phyloP scores from a whole-genome alignment of 2,797 vertebrate species.

The Chromis chromis region DNA sequence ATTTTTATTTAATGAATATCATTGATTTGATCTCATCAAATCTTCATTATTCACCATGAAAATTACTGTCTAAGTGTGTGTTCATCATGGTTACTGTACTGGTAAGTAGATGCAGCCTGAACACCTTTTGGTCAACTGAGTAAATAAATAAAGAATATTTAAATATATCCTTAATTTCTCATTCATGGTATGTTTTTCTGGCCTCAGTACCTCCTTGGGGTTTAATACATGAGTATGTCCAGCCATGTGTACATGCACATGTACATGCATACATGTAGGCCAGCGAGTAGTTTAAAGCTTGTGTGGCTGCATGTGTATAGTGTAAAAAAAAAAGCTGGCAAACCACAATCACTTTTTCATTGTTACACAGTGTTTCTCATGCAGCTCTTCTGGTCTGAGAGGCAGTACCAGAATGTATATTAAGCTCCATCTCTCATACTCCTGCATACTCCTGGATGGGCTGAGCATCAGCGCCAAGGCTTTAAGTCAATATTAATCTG shows the following conservation, averaged over 20 bases:
- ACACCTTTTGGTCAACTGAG: constrained; percentile 26
- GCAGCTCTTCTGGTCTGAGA: constrained; percentile 51
- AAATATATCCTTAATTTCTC: constrained; percentile 48
- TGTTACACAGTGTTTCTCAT: constrained; percentile 43
- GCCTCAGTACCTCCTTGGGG: constrained; percentile 4
- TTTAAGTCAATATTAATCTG: constrained; percentile 78
- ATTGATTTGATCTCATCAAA: constrained; percentile 77
- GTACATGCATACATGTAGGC: constrained; percentile 17
- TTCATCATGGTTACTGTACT: constrained; percentile 36
- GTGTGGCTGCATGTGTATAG: background rate
- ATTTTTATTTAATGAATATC: constrained; percentile 74
- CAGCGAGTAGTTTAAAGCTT: constrained; percentile 16
- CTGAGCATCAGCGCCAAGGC: constrained; percentile 56
- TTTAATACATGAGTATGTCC: constrained; percentile 44
- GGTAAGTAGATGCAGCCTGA: constrained; percentile 36
- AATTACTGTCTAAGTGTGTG: constrained; percentile 37
- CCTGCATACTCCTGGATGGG: constrained; percentile 60
- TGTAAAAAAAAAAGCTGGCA: constrained; percentile 42
- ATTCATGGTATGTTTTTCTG: constrained; percentile 25
- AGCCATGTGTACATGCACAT: constrained; percentile 29
- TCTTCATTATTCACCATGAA: constrained; percentile 71
- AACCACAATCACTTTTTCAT: constrained; percentile 44
- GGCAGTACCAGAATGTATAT: constrained; percentile 63
- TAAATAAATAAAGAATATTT: constrained; percentile 44
- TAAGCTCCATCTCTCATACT: constrained; percentile 59